Percentiles rank a stretch among this genome's conserved stretches.
phyloP scores from a whole-genome alignment of 2,113 vertebrate genomes.

The Rhinoptilus africanus region DNA sequence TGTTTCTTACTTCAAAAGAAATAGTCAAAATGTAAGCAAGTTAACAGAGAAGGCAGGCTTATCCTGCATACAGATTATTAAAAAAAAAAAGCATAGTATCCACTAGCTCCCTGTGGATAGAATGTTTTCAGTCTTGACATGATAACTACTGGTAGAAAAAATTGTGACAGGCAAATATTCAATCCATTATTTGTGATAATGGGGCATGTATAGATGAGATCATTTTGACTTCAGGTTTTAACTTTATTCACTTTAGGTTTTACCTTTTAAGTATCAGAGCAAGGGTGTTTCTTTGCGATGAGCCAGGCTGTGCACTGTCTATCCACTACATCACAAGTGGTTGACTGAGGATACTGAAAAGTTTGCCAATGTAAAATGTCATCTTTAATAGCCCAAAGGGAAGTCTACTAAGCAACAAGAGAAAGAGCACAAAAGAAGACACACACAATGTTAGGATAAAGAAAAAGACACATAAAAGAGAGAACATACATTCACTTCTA shows the following conservation, averaged over 20 bases:
- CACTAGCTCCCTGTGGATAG: not conserved
- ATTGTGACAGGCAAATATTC: not conserved
- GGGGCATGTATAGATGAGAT: not conserved
- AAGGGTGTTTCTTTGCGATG: not conserved
- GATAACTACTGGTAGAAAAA: slow-evolving; percentile 9
- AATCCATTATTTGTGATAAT: not conserved
- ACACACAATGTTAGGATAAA: not conserved
- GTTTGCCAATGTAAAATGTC: not conserved
- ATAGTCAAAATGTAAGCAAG: slow-evolving; percentile 35
- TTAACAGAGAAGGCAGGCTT: slow-evolving; percentile 1
- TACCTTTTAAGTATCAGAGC: not conserved
- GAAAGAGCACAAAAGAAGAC: not conserved
- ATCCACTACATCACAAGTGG: not conserved
- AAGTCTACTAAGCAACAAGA: not conserved
- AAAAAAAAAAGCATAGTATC: not conserved
- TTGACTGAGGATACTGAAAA: not conserved
- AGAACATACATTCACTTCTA: not conserved
- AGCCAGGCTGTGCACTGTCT: not conserved
- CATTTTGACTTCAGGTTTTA: not conserved
- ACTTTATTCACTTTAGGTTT: not conserved
- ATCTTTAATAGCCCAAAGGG: not conserved
- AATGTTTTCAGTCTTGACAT: not conserved
- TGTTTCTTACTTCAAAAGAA: slow-evolving; percentile 63
- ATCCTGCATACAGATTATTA: not conserved
- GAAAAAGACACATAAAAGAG: not conserved